Conservation (phyloP, 2,888 invertebrate genomes). For the Caenorhabditis parvicauda region DNA sequence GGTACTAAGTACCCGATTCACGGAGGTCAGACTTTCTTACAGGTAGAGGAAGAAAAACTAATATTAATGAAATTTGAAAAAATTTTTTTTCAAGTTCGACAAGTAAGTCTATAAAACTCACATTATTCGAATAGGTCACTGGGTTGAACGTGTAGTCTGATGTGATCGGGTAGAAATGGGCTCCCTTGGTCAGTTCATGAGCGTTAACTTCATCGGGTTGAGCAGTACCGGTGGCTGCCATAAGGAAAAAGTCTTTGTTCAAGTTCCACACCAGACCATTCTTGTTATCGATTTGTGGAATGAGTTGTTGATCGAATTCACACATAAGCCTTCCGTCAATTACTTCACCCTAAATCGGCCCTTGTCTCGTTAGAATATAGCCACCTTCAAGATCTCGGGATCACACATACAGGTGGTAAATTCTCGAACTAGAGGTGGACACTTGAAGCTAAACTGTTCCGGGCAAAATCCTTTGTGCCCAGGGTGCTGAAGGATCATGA, state of each 20-base stretch:
- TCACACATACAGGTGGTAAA: too few relatives aligned
- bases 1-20: too few relatives aligned
- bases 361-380: too few relatives aligned
- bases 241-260: constrained; percentile 48
- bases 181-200: constrained; percentile 52
- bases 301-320: constrained; percentile 49
- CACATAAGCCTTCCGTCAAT: constrained; percentile 48
- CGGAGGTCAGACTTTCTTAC: too few relatives aligned
- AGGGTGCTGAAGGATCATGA: too few relatives aligned
- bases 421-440: too few relatives aligned
- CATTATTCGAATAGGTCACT: constrained; percentile 23
- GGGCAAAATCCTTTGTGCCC: too few relatives aligned
- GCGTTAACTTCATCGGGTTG: constrained; percentile 58
- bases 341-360: constrained; percentile 46
- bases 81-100: too few relatives aligned
- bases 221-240: constrained; percentile 57
- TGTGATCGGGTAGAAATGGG: constrained; percentile 54
- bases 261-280: constrained; percentile 49
- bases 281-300: constrained; percentile 49
- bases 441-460: too few relatives aligned
- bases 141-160: constrained; percentile 52
- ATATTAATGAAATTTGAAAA: too few relatives aligned
- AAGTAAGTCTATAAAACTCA: not conserved
- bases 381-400: too few relatives aligned
- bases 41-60: too few relatives aligned